These are phyloP conservation scores for Drosophila buzzatii DNA, from an alignment of 2,888 invertebrate genomes.

Conservation along the genomic window DNA sequence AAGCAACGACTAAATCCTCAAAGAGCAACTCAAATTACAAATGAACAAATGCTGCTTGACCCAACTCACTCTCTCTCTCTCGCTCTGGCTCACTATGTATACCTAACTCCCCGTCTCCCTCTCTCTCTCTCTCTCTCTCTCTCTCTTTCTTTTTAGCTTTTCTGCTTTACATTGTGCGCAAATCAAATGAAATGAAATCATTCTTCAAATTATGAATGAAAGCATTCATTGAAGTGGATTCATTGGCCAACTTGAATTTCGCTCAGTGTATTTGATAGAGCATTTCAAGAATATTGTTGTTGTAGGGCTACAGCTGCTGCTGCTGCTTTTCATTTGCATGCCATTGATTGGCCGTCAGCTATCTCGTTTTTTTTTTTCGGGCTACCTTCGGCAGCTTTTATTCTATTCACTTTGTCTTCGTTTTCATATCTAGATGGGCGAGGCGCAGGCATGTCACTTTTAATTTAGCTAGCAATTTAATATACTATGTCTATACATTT, in stretches of 20 bases:
- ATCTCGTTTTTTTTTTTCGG: background rate
- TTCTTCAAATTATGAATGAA: conserved; percentile 22
- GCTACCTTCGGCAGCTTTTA: too few relatives aligned
- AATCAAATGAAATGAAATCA: conserved; percentile 31
- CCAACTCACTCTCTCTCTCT: background rate
- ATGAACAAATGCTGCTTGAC: conserved; percentile 18
- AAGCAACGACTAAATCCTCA: conserved; percentile 10
- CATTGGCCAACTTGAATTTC: background rate
- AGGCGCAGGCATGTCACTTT: conserved; percentile 77
- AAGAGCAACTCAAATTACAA: conserved; percentile 11
- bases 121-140: background rate
- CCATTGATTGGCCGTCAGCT: conserved; percentile 46
- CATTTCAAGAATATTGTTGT: conserved; percentile 32
- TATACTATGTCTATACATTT: conserved; percentile 20
- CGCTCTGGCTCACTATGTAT: background rate
- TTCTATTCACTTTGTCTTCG: background rate
- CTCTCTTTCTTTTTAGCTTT: background rate
- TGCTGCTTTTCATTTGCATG: conserved; percentile 52
- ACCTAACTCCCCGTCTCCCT: too few relatives aligned
- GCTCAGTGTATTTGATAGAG: conserved; percentile 24
- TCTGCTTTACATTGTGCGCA: conserved; percentile 2
- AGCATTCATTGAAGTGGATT: conserved; percentile 16
- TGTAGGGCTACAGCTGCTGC: conserved; percentile 4
- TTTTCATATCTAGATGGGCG: conserved; percentile 55
- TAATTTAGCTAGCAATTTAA: conserved; percentile 75